A percentile compares a stretch with the other conserved stretches of the same genome.
Evolutionary conservation across 2,797 vertebrate species (phyloP).

Genomic region (Micrastur ruficollis): DNA sequence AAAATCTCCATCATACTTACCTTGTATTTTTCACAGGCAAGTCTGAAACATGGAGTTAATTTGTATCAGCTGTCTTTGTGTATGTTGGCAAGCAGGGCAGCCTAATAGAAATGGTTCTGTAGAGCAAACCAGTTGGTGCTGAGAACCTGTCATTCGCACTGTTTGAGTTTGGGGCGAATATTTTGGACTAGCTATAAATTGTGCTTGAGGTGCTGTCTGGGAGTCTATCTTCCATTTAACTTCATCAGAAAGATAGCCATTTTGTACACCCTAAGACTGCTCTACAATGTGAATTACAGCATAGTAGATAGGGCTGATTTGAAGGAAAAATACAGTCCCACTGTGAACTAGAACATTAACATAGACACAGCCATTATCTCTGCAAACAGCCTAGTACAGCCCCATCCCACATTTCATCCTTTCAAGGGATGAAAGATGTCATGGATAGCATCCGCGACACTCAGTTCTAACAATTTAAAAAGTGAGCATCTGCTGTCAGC

Average conservation of each 20-base stretch:
- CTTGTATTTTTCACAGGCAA: background rate
- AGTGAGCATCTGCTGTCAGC: background rate
- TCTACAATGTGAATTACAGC: background rate
- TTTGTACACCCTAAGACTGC: background rate
- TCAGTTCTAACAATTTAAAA: background rate
- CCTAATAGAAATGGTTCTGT: background rate
- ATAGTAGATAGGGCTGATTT: background rate
- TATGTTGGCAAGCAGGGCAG: background rate
- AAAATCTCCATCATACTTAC: background rate
- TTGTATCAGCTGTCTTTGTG: background rate
- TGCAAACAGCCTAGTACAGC: background rate
- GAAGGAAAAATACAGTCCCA: background rate
- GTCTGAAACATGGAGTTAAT: background rate
- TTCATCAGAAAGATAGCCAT: background rate
- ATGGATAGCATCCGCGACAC: background rate
- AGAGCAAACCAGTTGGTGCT: background rate
- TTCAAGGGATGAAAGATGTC: background rate
- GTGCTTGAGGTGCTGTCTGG: background rate
- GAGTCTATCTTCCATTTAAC: background rate
- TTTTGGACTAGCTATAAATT: background rate
- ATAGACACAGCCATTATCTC: background rate
- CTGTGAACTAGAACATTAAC: background rate
- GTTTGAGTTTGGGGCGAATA: rapidly evolving
- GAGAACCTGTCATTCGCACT: background rate
- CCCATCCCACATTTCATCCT: background rate